phyloP scores from a whole-genome alignment of 2,113 vertebrate genomes.

The Hydropotes inermis region DNA sequence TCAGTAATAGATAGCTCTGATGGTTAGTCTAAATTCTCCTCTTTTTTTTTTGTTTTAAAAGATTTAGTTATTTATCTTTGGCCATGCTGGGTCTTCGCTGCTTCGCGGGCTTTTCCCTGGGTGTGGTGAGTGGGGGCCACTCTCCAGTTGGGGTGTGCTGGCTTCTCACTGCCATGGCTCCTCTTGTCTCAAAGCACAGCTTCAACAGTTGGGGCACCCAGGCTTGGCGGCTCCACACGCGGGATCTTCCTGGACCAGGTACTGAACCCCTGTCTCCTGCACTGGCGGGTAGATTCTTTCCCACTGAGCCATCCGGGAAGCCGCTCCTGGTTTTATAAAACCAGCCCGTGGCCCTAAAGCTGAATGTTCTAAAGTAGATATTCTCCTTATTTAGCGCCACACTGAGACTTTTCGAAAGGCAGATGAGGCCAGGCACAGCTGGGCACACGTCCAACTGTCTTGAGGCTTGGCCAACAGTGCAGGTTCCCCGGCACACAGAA shows the following conservation, averaged over 20 bases:
- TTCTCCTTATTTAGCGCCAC: not conserved
- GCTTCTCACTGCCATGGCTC: not conserved
- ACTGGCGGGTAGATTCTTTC: not conserved
- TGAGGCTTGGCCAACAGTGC: not conserved
- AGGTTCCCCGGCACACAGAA: not conserved
- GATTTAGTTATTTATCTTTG: not conserved
- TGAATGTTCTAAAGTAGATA: not conserved
- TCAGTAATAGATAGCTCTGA: not conserved
- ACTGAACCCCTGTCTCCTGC: not conserved
- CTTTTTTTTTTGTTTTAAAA: not conserved
- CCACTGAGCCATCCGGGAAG: not conserved
- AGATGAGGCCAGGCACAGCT: conserved; percentile 9
- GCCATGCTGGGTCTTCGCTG: not conserved
- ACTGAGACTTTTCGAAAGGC: not conserved
- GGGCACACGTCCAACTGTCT: not conserved
- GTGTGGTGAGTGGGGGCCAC: not conserved
- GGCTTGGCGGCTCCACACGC: rapidly evolving
- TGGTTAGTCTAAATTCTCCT: not conserved
- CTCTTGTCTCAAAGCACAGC: not conserved
- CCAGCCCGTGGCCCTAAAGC: not conserved
- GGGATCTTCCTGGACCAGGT: not conserved
- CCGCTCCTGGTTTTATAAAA: not conserved
- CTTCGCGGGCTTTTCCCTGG: not conserved
- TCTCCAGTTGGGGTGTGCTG: not conserved
- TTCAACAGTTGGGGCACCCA: not conserved